Base-by-base conservation (phyloP, 2,888 invertebrate genomes). In the Eupithecia vulgata region DNA sequence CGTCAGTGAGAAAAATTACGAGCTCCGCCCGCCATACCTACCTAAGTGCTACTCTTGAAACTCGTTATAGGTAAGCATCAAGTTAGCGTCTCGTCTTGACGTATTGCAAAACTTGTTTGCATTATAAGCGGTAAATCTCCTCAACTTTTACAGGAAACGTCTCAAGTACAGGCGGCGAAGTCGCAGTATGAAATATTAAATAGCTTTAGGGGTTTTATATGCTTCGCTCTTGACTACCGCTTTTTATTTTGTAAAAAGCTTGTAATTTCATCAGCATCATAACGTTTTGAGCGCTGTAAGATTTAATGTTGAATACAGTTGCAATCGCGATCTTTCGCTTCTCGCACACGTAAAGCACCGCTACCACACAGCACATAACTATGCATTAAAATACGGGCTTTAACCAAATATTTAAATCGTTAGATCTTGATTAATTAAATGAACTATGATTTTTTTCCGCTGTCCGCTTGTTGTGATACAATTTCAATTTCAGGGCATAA, bases 41-140 rank as follows among this genome's bases (percentile, higher is more conserved):
- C 21, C 17, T 17, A 61, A n/a, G 30, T 62, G 62, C 45, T 34
- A 34, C 37, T 17, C 64, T 74, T 17, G 34, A 68, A 74, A 74
- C 70, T 75, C 52, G 72, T 61, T 61, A 52, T 68, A 76, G 57
- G 57, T 76, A 74, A 71, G 73, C 76, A 71, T 68, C 74, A 72
- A 74, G 71, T 75, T 76, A 76, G 69, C 67, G 72, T 72, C 61
- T 73, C 67, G 72, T 40, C 73, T 72, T 82, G 82, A 82, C 81
- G 77, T 83, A 83, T 76, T 78, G 78, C 80, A 79, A 78, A 82
- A 83, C 81, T 83, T 82, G 77, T 79, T 80, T 77, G 78, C 79
- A 79, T 80, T 80, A 76, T 79, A 80, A 77, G 80, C 77, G 75
- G 72, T 83, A 82, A 82, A 82, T 82, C 78, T 79, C 79, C 73